Base-by-base conservation (phyloP, 2,888 invertebrate genomes). In the Hypsopygia costalis region DNA sequence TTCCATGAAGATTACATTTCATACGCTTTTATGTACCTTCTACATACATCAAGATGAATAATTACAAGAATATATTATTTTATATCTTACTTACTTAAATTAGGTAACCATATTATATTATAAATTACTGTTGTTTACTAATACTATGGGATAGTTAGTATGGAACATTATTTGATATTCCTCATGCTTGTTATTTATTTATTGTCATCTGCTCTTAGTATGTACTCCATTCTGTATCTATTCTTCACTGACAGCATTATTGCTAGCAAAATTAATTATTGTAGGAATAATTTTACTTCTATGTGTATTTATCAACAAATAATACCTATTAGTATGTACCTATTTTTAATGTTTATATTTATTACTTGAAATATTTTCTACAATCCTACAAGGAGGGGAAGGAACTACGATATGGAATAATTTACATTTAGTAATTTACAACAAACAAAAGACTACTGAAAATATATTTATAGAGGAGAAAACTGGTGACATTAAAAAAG, bases 301-400 rank as follows among this genome's bases (percentile, higher is more conserved):
- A n/a, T n/a, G 11, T 31, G 11, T 6, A 31, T 7, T 6, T 31
- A 7, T 31, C 11, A 11, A 12, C 2, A 16, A 3, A 16, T 16
- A 16, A 16, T 16, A n/a, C n/a, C n/a, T n/a, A 16, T 16, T 16
- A 16, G 16, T 41, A 44, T 44, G 6, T 52, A 52, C 53, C 46
- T 46, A 44, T 48, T 21, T 31, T 12, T 36, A 45, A 47, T 44
- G 32, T 41, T 22, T 52, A 31, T 55, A 52, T 69, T 70, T 71
- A 73, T 66, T 62, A 64, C 61, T 51, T 51, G 44, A 49, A 57
- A 51, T 46, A 53, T 58, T 54, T 53, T 54, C 52, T 39, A 47
- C 46, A 47, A 51, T 43, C 38, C 49, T 48, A 40, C 53, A 58
- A 59, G 53, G 56, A 36, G 21, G 36, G 22, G 43, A 50, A 49